Conservation (phyloP, 2,888 invertebrate species). For the Podabrus alpinus region DNA sequence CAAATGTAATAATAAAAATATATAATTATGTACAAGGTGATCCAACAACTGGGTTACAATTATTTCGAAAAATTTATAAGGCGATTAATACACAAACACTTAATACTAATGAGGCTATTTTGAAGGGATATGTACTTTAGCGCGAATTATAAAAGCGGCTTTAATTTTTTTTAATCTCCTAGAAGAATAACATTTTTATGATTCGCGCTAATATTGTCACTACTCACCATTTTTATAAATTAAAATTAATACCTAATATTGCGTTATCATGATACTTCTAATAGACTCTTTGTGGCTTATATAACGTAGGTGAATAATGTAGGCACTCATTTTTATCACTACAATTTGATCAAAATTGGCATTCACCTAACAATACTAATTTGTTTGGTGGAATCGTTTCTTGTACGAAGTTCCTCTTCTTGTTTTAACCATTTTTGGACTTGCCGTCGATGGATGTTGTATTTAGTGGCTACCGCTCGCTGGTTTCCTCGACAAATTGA, state of each 20-base stretch:
- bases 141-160: neutral
- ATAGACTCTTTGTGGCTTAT: slow-evolving; percentile 27
- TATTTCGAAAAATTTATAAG: slow-evolving; percentile 17
- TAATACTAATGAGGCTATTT: slow-evolving; percentile 26
- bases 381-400: slow-evolving; percentile 48
- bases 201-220: neutral
- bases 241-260: slow-evolving; percentile 22
- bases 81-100: slow-evolving; percentile 18
- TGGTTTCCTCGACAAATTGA: slow-evolving; percentile 57
- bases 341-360: neutral
- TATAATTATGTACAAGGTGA: slow-evolving; percentile 8
- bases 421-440: slow-evolving; percentile 64
- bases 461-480: slow-evolving; percentile 56
- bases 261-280: slow-evolving; percentile 21
- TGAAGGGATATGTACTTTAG: slow-evolving; percentile 1
- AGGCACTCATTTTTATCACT: neutral
- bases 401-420: slow-evolving; percentile 53
- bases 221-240: neutral
- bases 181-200: neutral
- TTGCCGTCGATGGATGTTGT: slow-evolving; percentile 57
- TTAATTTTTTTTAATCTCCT: neutral
- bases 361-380: slow-evolving; percentile 38
- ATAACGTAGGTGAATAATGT: neutral
- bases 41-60: slow-evolving; percentile 17
- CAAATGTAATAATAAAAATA: slow-evolving; percentile 1